phyloP scores from a whole-genome alignment of 30 jellyfish, hydroid and myxozoan genomes.

The Clytia hemisphaerica region DNA sequence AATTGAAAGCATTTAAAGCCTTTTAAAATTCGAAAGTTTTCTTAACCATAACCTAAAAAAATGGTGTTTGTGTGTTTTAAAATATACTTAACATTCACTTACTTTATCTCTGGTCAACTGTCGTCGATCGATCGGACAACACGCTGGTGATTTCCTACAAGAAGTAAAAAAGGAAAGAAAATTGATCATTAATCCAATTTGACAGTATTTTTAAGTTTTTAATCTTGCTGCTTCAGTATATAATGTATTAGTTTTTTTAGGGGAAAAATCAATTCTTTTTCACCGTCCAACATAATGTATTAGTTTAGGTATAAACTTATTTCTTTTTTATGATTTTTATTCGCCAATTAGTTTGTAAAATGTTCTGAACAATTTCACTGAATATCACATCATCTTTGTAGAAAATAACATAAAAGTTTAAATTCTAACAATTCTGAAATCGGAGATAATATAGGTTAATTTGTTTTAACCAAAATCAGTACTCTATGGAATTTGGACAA shows the following conservation, averaged over 20 bases:
- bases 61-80: neutral
- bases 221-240: neutral
- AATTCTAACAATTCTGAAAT: no score
- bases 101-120: conserved; percentile 84
- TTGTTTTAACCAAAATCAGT: no score
- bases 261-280: neutral
- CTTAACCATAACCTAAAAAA: neutral
- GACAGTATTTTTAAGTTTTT: neutral
- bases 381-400: no score
- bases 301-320: no score
- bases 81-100: neutral
- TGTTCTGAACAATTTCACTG: no score
- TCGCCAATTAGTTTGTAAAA: no score
- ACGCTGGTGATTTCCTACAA: conserved; percentile 61
- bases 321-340: no score
- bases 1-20: no score
- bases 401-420: no score
- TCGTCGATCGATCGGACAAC: conserved; percentile 88
- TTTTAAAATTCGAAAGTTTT: no score
- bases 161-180: neutral
- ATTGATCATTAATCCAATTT: neutral
- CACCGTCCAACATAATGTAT: neutral
- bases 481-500: no score
- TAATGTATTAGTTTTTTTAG: neutral
- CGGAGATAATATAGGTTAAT: no score